Evolutionary conservation across 2,113 vertebrate species (phyloP).

Genomic region (Hassar affinis): DNA sequence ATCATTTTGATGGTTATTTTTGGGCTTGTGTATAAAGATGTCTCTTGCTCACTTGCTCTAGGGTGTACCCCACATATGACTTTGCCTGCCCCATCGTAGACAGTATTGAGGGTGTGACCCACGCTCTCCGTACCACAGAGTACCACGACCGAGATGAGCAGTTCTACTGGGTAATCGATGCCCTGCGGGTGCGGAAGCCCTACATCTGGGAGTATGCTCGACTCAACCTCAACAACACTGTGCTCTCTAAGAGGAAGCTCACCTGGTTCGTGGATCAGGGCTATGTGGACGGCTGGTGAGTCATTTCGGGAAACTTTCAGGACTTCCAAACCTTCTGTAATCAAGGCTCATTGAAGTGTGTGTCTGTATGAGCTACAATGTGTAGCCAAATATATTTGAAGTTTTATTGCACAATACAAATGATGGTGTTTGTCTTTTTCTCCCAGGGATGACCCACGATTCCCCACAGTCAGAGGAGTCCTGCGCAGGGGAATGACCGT

Average conservation of each 20-base stretch:
- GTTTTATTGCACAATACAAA: background rate
- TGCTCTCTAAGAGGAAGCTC: conserved; percentile 95
- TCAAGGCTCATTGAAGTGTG: background rate
- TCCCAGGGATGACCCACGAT: conserved; percentile 92
- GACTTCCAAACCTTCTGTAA: background rate
- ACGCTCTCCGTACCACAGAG: conserved; percentile 93
- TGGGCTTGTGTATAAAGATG: background rate
- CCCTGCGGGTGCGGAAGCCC: conserved; percentile 86
- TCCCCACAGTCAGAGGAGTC: conserved; percentile 96
- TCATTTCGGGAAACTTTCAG: background rate
- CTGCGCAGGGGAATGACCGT: conserved; percentile 97
- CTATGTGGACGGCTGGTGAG: conserved; percentile 95
- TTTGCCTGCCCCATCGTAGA: conserved; percentile 98
- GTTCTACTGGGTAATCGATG: conserved; percentile 93
- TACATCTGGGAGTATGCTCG: conserved; percentile 96
- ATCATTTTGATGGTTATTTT: background rate
- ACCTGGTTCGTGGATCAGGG: conserved; percentile 98
- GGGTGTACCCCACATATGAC: conserved; percentile 94
- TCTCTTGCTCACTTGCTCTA: conserved; percentile 54
- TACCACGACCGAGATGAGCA: conserved; percentile 98
- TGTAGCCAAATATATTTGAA: background rate
- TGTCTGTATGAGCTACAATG: background rate
- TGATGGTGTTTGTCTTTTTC: background rate
- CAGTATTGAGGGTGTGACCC: conserved; percentile 93
- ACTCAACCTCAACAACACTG: conserved; percentile 97